Conservation (phyloP, 2,797 vertebrate genomes). For the Halcyon smyrnensis region DNA sequence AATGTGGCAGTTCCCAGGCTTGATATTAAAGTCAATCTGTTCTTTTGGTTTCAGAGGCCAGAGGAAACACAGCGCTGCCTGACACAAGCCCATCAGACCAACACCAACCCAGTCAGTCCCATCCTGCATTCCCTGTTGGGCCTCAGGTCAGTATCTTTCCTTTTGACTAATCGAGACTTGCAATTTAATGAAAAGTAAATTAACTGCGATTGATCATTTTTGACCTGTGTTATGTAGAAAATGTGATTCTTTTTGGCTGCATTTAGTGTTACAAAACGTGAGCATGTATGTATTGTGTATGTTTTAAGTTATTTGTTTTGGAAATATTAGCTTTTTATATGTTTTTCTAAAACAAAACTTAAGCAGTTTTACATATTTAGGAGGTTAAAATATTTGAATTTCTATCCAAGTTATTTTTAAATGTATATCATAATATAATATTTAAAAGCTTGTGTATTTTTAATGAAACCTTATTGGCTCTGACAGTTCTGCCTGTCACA, state of each 20-base stretch:
- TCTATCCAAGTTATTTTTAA: slow-evolving; percentile 58
- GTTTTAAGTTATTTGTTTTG: background rate
- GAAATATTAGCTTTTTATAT: background rate
- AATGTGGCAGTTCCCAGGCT: slow-evolving; percentile 58
- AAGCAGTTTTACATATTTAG: slow-evolving; percentile 36
- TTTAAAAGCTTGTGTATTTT: slow-evolving; percentile 69
- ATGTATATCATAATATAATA: slow-evolving; percentile 63
- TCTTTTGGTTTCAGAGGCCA: slow-evolving; percentile 86
- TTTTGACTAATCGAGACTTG: background rate
- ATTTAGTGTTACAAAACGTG: background rate
- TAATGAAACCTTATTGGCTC: slow-evolving; percentile 71
- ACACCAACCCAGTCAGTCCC: slow-evolving; percentile 88
- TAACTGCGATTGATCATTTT: slow-evolving; percentile 36
- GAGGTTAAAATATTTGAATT: slow-evolving; percentile 63
- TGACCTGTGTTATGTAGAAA: slow-evolving; percentile 39
- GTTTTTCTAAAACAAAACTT: slow-evolving; percentile 59
- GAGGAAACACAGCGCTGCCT: slow-evolving; percentile 87
- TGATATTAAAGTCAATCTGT: slow-evolving; percentile 72
- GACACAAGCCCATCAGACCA: slow-evolving; percentile 90
- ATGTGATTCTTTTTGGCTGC: background rate
- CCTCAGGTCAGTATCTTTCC: slow-evolving; percentile 88
- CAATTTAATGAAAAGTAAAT: slow-evolving; percentile 40
- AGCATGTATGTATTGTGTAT: background rate
- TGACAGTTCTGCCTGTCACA: slow-evolving; percentile 69
- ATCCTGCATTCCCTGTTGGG: slow-evolving; percentile 90